Evolutionary conservation across 2,888 invertebrate species (phyloP), one percentile per base, ranked within the genome.

Genomic region (Torymus texanus): DNA sequence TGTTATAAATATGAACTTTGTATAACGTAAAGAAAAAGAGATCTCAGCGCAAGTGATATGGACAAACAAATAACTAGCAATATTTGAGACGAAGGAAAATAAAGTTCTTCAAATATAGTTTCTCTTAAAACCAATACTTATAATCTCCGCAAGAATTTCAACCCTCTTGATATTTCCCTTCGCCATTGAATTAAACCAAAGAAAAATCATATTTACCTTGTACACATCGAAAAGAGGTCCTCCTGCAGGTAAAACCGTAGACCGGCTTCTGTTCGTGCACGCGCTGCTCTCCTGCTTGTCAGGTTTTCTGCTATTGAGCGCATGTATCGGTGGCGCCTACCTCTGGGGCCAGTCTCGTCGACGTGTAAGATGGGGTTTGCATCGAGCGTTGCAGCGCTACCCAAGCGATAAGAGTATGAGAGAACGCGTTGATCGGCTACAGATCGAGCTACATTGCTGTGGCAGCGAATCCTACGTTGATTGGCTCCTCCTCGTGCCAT

Each of bases 371-470:
- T 62, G 92, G 58, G 93, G 93, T 0, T 92, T 94, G 75, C 91
- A 91, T 0, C 92, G 92, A 82, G 93, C 93, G 0, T 93, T 94
- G 92, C 88, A 91, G 16, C 91, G 92, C 70, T 94, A 94, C 82
- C 90, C 92, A 0, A 91, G 87, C 63, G 92, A 93, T 84, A 89
- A 92, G 2, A 88, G 91, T 0, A 91, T 91, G 2, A 94, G 93
- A 86, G 90, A 91, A 12, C 91, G 92, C 12, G 91, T 94, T 74
- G 94, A 94, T 85, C 89, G 91, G 50, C 85, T 94, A 82, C 94
- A 94, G 88, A 92, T 93, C 1, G 91, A 93, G 82, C 92, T 94
- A 84, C 92, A 92, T 79, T 94, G 94, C 86, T 94, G 94, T 85
- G 94, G 94, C 0, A 91, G 93, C 68, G 92, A 92, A 66, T 91